Percentiles rank a stretch among this genome's conserved stretches.
These are phyloP conservation scores for Lingula anatina DNA, from an alignment of 2,888 invertebrate species.

Conservation along the genomic window DNA sequence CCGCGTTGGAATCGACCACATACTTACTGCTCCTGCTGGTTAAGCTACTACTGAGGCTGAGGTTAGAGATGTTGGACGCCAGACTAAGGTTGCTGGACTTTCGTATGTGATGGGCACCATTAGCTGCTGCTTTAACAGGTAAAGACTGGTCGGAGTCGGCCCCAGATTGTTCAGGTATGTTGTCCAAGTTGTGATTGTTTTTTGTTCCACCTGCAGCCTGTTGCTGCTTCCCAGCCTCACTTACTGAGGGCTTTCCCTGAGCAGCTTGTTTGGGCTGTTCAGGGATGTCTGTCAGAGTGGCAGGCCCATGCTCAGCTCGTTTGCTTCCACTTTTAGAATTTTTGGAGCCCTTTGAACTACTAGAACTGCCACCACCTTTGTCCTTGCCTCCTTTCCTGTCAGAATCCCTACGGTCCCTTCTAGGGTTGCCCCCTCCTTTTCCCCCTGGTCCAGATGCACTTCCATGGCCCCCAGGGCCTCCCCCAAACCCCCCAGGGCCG, in stretches of 20 bases:
- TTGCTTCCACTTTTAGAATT: slow-evolving; percentile 16
- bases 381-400: no score
- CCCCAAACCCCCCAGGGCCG: slow-evolving; percentile 32
- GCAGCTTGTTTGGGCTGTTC: slow-evolving; percentile 20
- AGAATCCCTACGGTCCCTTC: slow-evolving; percentile 1
- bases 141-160: neutral
- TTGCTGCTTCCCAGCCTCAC: slow-evolving; percentile 14
- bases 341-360: slow-evolving; percentile 8
- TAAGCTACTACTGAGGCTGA: slow-evolving; percentile 20
- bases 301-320: slow-evolving; percentile 17
- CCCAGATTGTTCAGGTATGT: neutral
- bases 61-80: slow-evolving; percentile 22
- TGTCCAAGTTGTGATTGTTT: neutral
- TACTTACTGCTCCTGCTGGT: slow-evolving; percentile 30
- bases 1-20: slow-evolving; percentile 19
- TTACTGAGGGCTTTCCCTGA: slow-evolving; percentile 18
- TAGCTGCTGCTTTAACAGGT: neutral
- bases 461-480: slow-evolving; percentile 11
- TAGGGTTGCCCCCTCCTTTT: slow-evolving; percentile 14
- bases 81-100: slow-evolving; percentile 20
- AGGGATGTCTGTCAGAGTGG: no score
- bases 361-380: slow-evolving; percentile 17
- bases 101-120: neutral
- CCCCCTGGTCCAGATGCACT: slow-evolving; percentile 5
- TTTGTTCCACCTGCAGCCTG: neutral